A percentile compares a stretch with the other conserved stretches of the same genome.
These are phyloP conservation scores for Rana temporaria DNA, from an alignment of 2,113 vertebrate species.

Conservation along the genomic window DNA sequence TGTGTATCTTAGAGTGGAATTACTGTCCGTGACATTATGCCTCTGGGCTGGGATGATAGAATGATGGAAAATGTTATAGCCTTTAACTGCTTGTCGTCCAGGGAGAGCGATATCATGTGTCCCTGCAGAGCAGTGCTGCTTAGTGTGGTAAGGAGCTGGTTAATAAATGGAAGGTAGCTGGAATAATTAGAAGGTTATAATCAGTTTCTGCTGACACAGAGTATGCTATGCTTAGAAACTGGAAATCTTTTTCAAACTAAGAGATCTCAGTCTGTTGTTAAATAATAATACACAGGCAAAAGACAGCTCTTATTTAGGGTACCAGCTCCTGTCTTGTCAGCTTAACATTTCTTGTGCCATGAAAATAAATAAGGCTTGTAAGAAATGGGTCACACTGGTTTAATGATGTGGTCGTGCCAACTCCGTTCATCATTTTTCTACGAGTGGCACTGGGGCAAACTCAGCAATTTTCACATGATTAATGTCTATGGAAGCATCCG, in stretches of 20 bases:
- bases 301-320: conserved; percentile 57
- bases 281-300: conserved; percentile 59
- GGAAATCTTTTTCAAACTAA: conserved; percentile 28
- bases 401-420: conserved; percentile 57
- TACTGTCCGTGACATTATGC: conserved; percentile 38
- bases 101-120: background rate
- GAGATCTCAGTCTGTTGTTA: conserved; percentile 57
- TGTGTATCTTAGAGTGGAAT: conserved; percentile 24
- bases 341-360: conserved; percentile 57
- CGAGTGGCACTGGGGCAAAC: conserved; percentile 58
- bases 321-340: conserved; percentile 60
- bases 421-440: conserved; percentile 11
- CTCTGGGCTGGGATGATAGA: conserved; percentile 36
- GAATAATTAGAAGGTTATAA: conserved; percentile 51
- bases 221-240: conserved; percentile 52
- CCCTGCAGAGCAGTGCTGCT: background rate
- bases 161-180: conserved; percentile 26
- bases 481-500: conserved; percentile 56
- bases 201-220: conserved; percentile 47
- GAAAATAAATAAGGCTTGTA: conserved; percentile 45
- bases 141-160: background rate
- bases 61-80: conserved; percentile 36
- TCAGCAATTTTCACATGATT: conserved; percentile 60
- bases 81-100: conserved; percentile 31
- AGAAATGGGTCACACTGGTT: conserved; percentile 56